Evolutionary conservation across 2,888 invertebrate species (phyloP).

Genomic region (Pediacus dermestoides): DNA sequence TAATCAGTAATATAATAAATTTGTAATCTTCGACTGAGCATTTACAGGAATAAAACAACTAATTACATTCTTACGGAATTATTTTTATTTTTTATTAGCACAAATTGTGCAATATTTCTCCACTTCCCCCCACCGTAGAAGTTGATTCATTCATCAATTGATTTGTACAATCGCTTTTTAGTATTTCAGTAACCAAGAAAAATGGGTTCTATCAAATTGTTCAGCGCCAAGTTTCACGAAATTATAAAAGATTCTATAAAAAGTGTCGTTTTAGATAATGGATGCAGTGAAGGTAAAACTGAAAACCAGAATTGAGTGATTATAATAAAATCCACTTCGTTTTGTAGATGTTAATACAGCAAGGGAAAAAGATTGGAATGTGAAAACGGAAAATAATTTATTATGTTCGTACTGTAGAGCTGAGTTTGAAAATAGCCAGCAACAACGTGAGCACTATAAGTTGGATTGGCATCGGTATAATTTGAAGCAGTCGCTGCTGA

Average conservation of each 20-base stretch:
- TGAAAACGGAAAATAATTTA: constrained; percentile 36
- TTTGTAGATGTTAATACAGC: neutral
- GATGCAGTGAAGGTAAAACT: constrained; percentile 19
- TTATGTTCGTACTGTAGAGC: constrained; percentile 55
- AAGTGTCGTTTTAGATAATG: constrained; percentile 32
- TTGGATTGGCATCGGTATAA: constrained; percentile 84
- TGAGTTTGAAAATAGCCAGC: constrained; percentile 56
- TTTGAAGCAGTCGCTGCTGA: constrained; percentile 66
- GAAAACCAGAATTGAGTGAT: neutral
- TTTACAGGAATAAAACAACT: too few relatives aligned
- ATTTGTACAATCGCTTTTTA: too few relatives aligned
- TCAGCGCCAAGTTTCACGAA: constrained; percentile 36
- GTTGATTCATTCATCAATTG: too few relatives aligned
- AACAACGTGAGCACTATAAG: constrained; percentile 74
- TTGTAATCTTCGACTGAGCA: too few relatives aligned
- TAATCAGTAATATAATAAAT: too few relatives aligned
- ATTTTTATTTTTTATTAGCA: too few relatives aligned
- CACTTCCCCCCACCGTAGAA: too few relatives aligned
- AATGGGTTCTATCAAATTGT: constrained; percentile 38
- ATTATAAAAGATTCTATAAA: constrained; percentile 33
- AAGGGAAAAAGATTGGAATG: constrained; percentile 10
- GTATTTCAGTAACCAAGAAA: too few relatives aligned
- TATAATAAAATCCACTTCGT: neutral
- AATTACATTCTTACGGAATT: too few relatives aligned
- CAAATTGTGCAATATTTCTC: too few relatives aligned